phyloP scores from a whole-genome alignment of 2,888 invertebrate genomes.

The Phaonia tiefii region DNA sequence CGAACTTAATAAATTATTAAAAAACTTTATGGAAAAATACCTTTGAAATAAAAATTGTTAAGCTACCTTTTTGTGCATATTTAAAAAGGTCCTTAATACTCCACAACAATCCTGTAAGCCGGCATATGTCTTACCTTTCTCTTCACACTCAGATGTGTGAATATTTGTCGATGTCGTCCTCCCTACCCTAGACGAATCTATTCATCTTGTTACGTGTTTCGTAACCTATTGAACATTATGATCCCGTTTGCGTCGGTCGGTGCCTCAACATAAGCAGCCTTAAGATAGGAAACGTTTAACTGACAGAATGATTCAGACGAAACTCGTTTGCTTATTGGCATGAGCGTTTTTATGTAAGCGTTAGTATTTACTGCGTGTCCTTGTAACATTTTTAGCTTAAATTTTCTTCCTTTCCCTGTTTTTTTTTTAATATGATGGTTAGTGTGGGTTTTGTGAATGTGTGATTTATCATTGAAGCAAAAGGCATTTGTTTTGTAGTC shows the following conservation, averaged over 20 bases:
- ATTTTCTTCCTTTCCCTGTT: constrained; percentile 7
- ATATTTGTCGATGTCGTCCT: constrained; percentile 26
- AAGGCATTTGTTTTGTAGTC: constrained; percentile 49
- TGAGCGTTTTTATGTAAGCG: not conserved
- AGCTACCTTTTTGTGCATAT: constrained; percentile 36
- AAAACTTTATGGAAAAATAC: constrained; percentile 33
- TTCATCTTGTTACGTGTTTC: constrained; percentile 18
- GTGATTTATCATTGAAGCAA: constrained; percentile 55
- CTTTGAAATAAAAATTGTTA: constrained; percentile 30
- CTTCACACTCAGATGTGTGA: constrained; percentile 11
- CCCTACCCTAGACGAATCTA: no score
- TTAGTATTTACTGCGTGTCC: not conserved
- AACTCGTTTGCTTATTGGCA: no score
- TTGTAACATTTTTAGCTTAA: constrained; percentile 2
- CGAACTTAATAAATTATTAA: constrained; percentile 29
- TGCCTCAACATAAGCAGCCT: constrained; percentile 20
- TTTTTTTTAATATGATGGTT: no score
- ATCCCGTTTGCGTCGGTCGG: not conserved
- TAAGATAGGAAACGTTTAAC: not conserved
- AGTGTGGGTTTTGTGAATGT: constrained; percentile 19
- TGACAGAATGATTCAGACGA: no score
- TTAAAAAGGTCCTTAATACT: constrained; percentile 26
- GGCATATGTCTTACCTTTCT: not conserved
- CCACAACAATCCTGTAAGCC: not conserved
- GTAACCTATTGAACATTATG: constrained; percentile 30